A percentile compares a stretch with the other conserved stretches of the same genome.
These are phyloP conservation scores for Pollicipes pollicipes DNA, from an alignment of 1,140 invertebrate genomes.

Conservation along the genomic window DNA sequence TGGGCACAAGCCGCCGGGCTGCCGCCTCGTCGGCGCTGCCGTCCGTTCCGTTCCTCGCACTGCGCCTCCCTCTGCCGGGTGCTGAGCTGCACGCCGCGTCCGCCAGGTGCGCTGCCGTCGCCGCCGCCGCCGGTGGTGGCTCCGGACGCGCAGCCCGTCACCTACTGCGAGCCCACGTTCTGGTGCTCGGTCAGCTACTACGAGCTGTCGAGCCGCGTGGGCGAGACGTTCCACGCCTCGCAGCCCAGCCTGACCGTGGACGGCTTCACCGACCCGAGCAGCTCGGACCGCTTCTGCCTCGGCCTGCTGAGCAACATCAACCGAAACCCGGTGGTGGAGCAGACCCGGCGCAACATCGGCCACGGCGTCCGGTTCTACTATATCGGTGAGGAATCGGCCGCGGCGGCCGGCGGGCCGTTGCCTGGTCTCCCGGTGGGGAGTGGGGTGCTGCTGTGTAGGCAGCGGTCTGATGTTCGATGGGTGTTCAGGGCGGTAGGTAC, in stretches of 20 bases:
- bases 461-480: too few relatives aligned
- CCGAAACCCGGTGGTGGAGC: slow-evolving; percentile 80
- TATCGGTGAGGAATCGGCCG: slow-evolving; percentile 41
- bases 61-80: too few relatives aligned
- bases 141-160: slow-evolving; percentile 51
- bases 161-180: slow-evolving; percentile 92
- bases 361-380: slow-evolving; percentile 93
- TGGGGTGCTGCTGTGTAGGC: too few relatives aligned
- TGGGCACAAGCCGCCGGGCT: too few relatives aligned
- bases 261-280: slow-evolving; percentile 88
- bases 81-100: too few relatives aligned
- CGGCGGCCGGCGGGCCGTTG: too few relatives aligned
- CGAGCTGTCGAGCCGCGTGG: slow-evolving; percentile 86
- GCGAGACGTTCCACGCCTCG: slow-evolving; percentile 92
- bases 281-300: slow-evolving; percentile 86
- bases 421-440: too few relatives aligned
- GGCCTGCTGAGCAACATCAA: slow-evolving; percentile 96
- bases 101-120: background rate
- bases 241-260: slow-evolving; percentile 94
- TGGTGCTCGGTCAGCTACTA: slow-evolving; percentile 98
- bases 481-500: too few relatives aligned
- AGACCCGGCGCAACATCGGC: slow-evolving; percentile 90
- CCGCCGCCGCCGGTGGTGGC: background rate
- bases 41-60: too few relatives aligned
- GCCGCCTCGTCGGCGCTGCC: too few relatives aligned